Conservation (phyloP, 2,113 vertebrate genomes). For the Perca schrenkii region DNA sequence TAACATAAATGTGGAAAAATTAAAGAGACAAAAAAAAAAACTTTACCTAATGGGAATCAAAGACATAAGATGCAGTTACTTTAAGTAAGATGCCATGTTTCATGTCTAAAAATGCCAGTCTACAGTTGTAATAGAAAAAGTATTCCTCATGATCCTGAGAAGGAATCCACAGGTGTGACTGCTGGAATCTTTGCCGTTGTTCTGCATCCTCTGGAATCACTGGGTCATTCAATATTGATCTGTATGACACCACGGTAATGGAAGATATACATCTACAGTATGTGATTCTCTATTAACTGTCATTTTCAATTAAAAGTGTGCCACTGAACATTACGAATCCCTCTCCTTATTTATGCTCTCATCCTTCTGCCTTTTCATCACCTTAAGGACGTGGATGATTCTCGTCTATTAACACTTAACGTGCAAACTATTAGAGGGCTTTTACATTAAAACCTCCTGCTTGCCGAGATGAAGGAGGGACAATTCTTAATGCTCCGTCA, state of each 20-base stretch:
- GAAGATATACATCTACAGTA: conserved; percentile 33
- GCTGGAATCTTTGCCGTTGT: background rate
- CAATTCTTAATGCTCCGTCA: conserved; percentile 50
- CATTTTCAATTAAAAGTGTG: conserved; percentile 57
- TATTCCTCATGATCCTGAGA: background rate
- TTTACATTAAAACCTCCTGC: conserved; percentile 58
- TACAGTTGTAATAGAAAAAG: background rate
- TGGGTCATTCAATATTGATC: conserved; percentile 5
- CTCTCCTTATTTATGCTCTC: conserved; percentile 45
- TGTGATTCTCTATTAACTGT: conserved; percentile 50
- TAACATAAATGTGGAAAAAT: conserved; percentile 4
- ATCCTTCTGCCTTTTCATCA: conserved; percentile 52
- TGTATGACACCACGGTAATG: conserved; percentile 25
- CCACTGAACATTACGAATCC: conserved; percentile 50
- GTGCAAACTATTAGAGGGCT: conserved; percentile 59
- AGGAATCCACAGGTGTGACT: background rate
- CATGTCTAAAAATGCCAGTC: background rate
- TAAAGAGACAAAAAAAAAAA: background rate
- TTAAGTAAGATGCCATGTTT: conserved; percentile 7
- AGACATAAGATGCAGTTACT: background rate
- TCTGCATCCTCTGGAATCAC: background rate
- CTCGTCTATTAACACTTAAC: conserved; percentile 51
- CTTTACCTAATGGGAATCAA: conserved; percentile 6
- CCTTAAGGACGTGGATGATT: conserved; percentile 44
- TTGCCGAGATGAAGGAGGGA: conserved; percentile 49